phyloP scores from a whole-genome alignment of 2,113 vertebrate species.

The Ptilonorhynchus violaceus region DNA sequence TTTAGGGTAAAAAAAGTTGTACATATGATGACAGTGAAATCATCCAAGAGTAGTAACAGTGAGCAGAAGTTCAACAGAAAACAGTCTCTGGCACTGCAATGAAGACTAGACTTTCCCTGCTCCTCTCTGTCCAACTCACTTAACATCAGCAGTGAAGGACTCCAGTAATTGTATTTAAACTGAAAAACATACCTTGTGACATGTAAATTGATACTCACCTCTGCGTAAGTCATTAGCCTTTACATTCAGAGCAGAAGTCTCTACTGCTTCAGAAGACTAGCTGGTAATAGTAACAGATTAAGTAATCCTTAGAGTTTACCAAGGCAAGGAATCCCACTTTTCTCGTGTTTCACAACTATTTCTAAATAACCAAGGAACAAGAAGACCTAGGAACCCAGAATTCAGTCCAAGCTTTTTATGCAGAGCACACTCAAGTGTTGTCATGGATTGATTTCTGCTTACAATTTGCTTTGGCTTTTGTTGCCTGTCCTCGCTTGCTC shows the following conservation, averaged over 20 bases:
- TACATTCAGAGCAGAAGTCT: not conserved
- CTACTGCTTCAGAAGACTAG: not conserved
- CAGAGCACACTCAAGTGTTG: not conserved
- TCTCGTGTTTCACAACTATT: not conserved
- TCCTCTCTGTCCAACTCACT: not conserved
- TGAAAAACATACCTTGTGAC: not conserved
- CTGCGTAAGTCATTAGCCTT: not conserved
- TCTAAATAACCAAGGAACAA: not conserved
- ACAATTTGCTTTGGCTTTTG: not conserved
- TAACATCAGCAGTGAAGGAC: not conserved
- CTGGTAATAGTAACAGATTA: not conserved
- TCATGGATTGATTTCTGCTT: not conserved
- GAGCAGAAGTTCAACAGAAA: not conserved
- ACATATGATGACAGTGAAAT: not conserved
- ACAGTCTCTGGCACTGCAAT: not conserved
- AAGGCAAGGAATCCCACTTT: not conserved
- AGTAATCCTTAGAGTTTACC: not conserved
- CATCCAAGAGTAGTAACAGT: not conserved
- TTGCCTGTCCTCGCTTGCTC: not conserved
- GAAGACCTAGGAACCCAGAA: not conserved
- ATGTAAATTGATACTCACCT: not conserved
- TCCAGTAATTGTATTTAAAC: not conserved
- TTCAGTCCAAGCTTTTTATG: not conserved
- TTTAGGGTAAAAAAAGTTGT: not conserved
- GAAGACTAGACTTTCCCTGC: not conserved